Evolutionary conservation across 1,140 invertebrate species (phyloP), one percentile per base, ranked within the genome.

Genomic region (Cydia strobilella): DNA sequence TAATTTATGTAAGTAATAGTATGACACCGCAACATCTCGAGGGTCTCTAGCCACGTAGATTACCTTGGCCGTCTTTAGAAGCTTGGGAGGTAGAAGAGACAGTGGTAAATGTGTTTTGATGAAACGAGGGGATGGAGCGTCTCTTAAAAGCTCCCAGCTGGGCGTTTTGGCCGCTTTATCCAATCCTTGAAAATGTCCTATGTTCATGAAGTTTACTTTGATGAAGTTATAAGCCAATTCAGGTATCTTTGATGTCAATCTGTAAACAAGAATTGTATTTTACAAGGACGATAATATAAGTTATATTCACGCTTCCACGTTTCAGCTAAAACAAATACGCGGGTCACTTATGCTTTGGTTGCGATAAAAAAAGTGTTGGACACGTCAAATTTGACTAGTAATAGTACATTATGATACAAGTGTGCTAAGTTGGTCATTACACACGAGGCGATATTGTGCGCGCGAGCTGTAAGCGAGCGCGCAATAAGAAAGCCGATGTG

Each of bases 11-110:
- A 97, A 94, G 87, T 97, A 95, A 86, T 96, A 98, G 86, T 96
- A 97, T 0, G 97, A 98, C 0, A 98, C 96, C 1, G 95, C 95
- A 0, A 97, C 95, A 87, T 98, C 97, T 86, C 97, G 97, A 0
- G 97, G 97, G 93, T 98, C 97, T 77, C 97, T 93, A 1, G 95
- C 95, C 0, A 97, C 94, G 81, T 97, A 97, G 13, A 97, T 93
- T 0, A 97, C 93, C 94, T 87, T 90, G 0, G 89, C 88, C 6
- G 84, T 89, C n/a, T 75, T 82, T 1, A 92, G 75, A 1, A 92
- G 62, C 10, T 80, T 84, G 2, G 90, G 89, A 3, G 90, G 90
- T 13, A 93, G 74, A 9, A 92, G 76, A 0, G 90, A 93, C 0
- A 92, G 77, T 0, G 91, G 91, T 13, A 93, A 77, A 74, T 93